These are phyloP conservation scores for Cynocephalus volans DNA, from an alignment of 2,113 vertebrate species.

Conservation along the genomic window DNA sequence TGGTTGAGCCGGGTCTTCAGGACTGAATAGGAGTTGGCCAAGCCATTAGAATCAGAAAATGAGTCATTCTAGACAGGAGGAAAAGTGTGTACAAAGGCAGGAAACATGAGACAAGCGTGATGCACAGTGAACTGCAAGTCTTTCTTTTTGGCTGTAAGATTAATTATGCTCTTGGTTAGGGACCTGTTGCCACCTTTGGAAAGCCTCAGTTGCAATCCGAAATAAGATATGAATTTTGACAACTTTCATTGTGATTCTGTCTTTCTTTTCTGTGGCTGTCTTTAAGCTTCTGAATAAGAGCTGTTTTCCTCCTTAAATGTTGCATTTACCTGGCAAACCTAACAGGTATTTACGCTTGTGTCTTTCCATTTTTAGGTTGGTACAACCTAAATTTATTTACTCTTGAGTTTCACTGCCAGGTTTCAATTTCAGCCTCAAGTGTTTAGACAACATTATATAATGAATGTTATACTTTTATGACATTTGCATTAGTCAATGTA, in stretches of 20 bases:
- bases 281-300: not conserved
- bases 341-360: not conserved
- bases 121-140: not conserved
- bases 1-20: not conserved
- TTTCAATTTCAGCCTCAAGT: conserved; percentile 52
- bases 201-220: not conserved
- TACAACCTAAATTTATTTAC: not conserved
- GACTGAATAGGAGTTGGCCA: not conserved
- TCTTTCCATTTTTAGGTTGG: not conserved
- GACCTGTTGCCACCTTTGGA: not conserved
- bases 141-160: not conserved
- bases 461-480: conserved; percentile 27
- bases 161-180: not conserved
- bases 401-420: conserved; percentile 43
- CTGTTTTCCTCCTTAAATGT: not conserved
- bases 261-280: not conserved
- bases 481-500: not conserved
- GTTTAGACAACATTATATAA: conserved; percentile 46
- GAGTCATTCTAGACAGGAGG: not conserved
- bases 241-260: not conserved
- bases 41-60: not conserved
- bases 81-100: not conserved
- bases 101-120: not conserved
- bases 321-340: not conserved
- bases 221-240: conserved; percentile 3